Evolutionary conservation across 2,888 invertebrate species (phyloP), one percentile per base, ranked within the genome.

Genomic region (Ochropleura plecta): DNA sequence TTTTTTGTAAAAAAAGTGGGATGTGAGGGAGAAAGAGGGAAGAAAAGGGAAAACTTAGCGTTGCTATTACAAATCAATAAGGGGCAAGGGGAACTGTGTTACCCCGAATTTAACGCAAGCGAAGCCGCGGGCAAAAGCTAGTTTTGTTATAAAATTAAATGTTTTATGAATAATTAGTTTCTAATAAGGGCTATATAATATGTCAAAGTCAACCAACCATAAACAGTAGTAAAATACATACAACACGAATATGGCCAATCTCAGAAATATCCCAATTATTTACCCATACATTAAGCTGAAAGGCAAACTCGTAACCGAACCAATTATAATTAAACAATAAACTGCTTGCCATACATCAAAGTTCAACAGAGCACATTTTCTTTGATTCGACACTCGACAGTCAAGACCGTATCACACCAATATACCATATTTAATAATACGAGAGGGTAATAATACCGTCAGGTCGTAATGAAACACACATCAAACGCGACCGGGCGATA

Each of bases 381-480:
- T 64, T 70, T 74, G 49, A 73, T 53, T 78, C 49, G 30, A 59
- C 64, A 49, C 8, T 20, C 44, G 40, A 53, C 57, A 48, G 8
- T 18, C 44, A n/a, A 51, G 63, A 51, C 51, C 55, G 46, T 53
- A 51, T 60, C 60, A 49, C 81, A 57, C 59, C 71, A 66, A 51
- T 72, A 63, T 63, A 63, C 66, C 62, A 81, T 73, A 81, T 81
- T 84, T 84, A 76, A 82, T 82, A 70, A 76, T 71, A 71, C 65
- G 55, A 63, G 67, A 79, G 63, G 66, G 84, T 67, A 77, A 72
- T 80, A 81, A 72, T 80, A 81, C 46, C 48, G 74, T 30, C 81
- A n/a, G 20, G 62, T n/a, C 14, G 67, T 69, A 72, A 81, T 81
- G 68, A 81, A 84, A 70, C 76, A 71, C 73, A 85, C 85, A 82